Conservation (phyloP, 2,888 invertebrate genomes). For the Antheraea yamamai region DNA sequence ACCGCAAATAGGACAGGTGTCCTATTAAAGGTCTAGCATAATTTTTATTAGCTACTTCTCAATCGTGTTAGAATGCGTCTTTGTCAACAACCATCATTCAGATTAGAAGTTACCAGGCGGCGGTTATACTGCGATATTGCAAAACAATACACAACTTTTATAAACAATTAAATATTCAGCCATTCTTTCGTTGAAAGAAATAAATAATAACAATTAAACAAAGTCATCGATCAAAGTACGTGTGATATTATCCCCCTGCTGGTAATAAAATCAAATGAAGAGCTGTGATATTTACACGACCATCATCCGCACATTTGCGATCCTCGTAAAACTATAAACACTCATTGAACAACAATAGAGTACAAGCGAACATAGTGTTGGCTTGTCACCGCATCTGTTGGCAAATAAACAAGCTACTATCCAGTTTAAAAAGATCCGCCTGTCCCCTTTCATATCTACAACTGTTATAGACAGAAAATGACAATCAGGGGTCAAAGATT, state of each 20-base stretch:
- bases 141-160: too few relatives aligned
- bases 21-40: too few relatives aligned
- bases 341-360: slow-evolving; percentile 48
- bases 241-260: neutral
- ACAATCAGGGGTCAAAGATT: slow-evolving; percentile 35
- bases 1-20: too few relatives aligned
- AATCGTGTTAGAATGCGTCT: too few relatives aligned
- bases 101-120: too few relatives aligned
- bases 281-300: slow-evolving; percentile 25
- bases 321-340: slow-evolving; percentile 53
- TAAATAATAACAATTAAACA: neutral
- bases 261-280: slow-evolving; percentile 25
- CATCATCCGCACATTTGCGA: slow-evolving; percentile 67
- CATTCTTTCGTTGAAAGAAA: neutral
- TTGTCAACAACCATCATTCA: too few relatives aligned
- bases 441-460: neutral
- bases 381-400: slow-evolving; percentile 59
- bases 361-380: slow-evolving; percentile 30
- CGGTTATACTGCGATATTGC: too few relatives aligned
- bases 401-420: slow-evolving; percentile 24
- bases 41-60: too few relatives aligned
- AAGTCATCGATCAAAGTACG: slow-evolving; percentile 4
- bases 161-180: neutral
- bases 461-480: neutral
- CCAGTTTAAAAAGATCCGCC: slow-evolving; percentile 37